These are phyloP conservation scores for Nycteola revayana DNA, from an alignment of 2,888 invertebrate species.

Conservation along the genomic window DNA sequence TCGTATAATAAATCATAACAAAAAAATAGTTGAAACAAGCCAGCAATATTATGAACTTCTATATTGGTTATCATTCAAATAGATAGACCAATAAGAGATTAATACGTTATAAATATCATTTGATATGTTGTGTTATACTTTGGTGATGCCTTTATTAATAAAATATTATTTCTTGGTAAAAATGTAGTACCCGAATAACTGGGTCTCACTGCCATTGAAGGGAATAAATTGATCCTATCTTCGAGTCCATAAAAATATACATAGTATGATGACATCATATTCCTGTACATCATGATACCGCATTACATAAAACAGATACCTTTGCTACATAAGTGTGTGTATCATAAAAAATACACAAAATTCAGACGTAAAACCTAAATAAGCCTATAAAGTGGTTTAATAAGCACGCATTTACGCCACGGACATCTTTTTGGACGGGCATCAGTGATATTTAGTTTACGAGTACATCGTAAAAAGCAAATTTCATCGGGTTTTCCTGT, in stretches of 20 bases:
- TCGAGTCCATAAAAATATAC: conserved; percentile 13
- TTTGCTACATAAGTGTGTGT: conserved; percentile 5
- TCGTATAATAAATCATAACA: too few relatives aligned
- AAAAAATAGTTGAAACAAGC: too few relatives aligned
- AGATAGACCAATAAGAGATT: too few relatives aligned
- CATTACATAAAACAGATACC: conserved; percentile 18
- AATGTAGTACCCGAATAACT: too few relatives aligned
- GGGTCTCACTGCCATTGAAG: too few relatives aligned
- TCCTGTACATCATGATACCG: conserved; percentile 13
- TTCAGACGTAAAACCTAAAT: conserved; percentile 48
- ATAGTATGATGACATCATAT: conserved; percentile 5
- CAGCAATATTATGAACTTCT: too few relatives aligned
- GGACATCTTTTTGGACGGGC: conserved; percentile 49
- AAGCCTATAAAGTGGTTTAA: conserved; percentile 59
- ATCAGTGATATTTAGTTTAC: conserved; percentile 64
- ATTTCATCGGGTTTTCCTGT: conserved; percentile 42
- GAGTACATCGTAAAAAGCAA: conserved; percentile 52
- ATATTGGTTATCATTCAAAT: too few relatives aligned
- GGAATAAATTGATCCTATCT: background rate
- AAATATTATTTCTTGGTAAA: too few relatives aligned
- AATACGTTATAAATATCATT: too few relatives aligned
- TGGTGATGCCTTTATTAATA: too few relatives aligned
- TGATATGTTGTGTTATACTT: too few relatives aligned
- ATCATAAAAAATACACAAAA: conserved; percentile 36
- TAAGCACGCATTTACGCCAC: conserved; percentile 51